These are phyloP conservation scores for Petrocephalus schoutedeni DNA, from an alignment of 2,797 vertebrate genomes.

Conservation along the genomic window DNA sequence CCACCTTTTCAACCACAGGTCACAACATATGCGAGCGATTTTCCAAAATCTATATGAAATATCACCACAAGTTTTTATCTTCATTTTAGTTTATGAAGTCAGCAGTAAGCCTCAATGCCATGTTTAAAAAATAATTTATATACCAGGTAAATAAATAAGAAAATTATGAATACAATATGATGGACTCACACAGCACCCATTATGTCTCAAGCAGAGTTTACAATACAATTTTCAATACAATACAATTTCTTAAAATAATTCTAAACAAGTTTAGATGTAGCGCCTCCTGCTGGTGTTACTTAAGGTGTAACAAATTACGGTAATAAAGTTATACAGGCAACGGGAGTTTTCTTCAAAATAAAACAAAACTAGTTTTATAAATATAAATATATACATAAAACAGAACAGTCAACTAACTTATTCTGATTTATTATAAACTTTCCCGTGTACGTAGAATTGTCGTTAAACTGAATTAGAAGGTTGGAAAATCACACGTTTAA, in stretches of 20 bases:
- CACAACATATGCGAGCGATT: constrained; percentile 6
- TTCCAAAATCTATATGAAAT: constrained; percentile 1
- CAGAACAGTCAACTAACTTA: not conserved
- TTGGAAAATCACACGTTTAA: not conserved
- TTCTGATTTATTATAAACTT: not conserved
- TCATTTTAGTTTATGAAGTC: not conserved
- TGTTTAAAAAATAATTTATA: not conserved
- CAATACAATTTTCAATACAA: constrained; percentile 22
- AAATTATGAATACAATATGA: constrained; percentile 10
- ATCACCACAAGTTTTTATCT: not conserved
- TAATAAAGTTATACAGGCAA: not conserved
- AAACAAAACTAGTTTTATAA: not conserved
- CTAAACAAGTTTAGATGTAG: constrained; percentile 36
- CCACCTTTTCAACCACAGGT: not conserved
- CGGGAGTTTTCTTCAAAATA: not conserved
- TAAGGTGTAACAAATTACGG: not conserved
- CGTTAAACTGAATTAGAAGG: not conserved
- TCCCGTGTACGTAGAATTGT: not conserved
- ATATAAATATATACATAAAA: not conserved
- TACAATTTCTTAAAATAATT: constrained; percentile 9
- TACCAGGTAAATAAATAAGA: constrained; percentile 1
- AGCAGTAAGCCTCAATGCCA: not conserved
- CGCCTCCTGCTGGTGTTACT: constrained; percentile 60
- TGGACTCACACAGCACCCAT: not conserved
- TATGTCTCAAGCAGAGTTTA: constrained; percentile 34